These are phyloP conservation scores for Scylla paramamosain DNA, from an alignment of 1,140 invertebrate genomes.

Conservation along the genomic window DNA sequence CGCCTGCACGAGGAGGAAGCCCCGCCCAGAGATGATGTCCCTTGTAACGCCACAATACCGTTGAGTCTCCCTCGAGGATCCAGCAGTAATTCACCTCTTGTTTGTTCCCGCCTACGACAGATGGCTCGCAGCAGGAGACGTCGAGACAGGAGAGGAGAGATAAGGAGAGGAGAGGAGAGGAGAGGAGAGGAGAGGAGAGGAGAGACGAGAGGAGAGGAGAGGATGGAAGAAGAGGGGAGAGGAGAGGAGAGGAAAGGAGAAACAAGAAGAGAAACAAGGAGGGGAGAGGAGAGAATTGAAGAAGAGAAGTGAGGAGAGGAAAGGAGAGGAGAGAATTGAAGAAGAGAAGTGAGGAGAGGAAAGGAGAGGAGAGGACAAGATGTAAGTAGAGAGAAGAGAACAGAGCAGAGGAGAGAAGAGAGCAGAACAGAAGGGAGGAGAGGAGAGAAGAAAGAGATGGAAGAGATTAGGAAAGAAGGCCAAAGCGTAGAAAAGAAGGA, in stretches of 20 bases:
- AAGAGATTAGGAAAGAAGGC: neutral
- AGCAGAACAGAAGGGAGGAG: neutral
- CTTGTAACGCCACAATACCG: neutral
- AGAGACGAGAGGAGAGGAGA: neutral
- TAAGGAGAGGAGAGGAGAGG: slow-evolving; percentile 28
- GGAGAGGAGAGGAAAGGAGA: neutral
- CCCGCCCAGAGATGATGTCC: neutral
- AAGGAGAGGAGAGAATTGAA: neutral
- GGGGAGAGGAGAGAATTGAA: neutral
- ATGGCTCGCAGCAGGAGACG: neutral
- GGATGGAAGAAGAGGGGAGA: neutral
- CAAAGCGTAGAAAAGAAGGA: neutral
- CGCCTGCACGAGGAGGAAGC: too few species aligned
- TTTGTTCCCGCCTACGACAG: slow-evolving; percentile 18
- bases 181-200: slow-evolving; percentile 35
- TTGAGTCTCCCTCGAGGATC: neutral
- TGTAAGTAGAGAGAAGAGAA: neutral
- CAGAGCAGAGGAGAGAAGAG: neutral
- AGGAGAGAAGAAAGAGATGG: neutral
- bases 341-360: neutral
- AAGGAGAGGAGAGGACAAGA: neutral
- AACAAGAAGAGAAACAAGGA: neutral
- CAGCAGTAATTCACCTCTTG: neutral
- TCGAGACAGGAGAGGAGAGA: neutral
- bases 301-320: neutral